Percentiles rank a stretch among this genome's conserved stretches.
phyloP scores from a whole-genome alignment of 2,888 invertebrate species.

The Gonocerus acuteangulatus region DNA sequence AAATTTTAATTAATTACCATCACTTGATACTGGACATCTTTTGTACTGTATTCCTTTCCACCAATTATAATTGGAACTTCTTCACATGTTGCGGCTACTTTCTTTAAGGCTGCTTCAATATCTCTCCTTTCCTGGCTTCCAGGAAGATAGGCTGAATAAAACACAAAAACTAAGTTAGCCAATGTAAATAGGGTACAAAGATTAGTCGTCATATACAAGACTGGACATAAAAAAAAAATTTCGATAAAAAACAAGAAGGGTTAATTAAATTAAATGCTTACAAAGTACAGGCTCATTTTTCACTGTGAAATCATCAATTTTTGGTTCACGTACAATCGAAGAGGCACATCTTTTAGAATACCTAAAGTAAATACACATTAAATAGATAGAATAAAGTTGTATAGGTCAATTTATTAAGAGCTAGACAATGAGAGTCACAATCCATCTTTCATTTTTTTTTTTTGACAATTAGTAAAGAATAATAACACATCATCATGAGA shows the following conservation, averaged over 20 bases:
- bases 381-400: background rate
- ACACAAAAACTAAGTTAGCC: background rate
- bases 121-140: slow-evolving; percentile 72
- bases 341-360: slow-evolving; percentile 35
- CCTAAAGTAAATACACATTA: slow-evolving; percentile 5
- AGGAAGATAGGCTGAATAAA: slow-evolving; percentile 57
- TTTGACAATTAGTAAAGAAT: no score
- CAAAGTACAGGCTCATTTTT: slow-evolving; percentile 70
- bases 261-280: slow-evolving; percentile 35
- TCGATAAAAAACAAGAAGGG: background rate
- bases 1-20: slow-evolving; percentile 49
- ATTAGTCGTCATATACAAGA: slow-evolving; percentile 43
- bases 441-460: background rate
- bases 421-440: background rate
- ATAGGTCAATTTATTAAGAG: background rate
- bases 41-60: slow-evolving; percentile 71
- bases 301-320: slow-evolving; percentile 59
- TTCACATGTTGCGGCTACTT: slow-evolving; percentile 57
- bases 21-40: slow-evolving; percentile 69
- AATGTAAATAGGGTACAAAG: background rate
- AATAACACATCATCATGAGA: background rate
- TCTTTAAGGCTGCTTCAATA: slow-evolving; percentile 60
- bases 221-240: slow-evolving; percentile 36
- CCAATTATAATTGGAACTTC: slow-evolving; percentile 96
- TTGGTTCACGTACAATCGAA: slow-evolving; percentile 54